Conservation (phyloP, 2,113 vertebrate genomes). For the Eretmochelys imbricata region DNA sequence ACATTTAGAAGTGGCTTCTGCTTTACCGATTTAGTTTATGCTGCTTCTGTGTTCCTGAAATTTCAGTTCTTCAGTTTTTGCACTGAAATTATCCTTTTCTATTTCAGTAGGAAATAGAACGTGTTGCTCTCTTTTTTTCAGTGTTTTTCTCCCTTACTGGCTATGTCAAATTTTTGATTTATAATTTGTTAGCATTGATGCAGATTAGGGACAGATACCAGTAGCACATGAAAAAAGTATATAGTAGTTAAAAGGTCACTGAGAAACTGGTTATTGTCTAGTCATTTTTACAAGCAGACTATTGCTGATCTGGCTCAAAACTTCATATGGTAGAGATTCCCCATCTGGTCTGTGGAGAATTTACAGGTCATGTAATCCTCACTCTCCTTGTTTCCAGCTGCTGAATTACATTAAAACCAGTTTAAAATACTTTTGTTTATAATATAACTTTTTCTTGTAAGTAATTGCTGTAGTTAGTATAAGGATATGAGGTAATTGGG, state of each 20-base stretch:
- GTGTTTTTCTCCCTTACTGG: fast-evolving
- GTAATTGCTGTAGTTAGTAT: neutral
- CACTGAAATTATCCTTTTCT: fast-evolving
- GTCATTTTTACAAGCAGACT: neutral
- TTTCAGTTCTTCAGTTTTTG: neutral
- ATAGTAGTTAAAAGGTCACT: neutral
- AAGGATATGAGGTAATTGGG: neutral
- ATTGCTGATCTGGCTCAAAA: neutral
- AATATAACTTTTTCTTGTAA: neutral
- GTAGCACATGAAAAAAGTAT: neutral
- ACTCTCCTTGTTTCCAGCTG: neutral
- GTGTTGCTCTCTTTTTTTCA: neutral
- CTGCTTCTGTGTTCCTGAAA: fast-evolving
- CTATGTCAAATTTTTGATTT: neutral
- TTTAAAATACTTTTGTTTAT: neutral
- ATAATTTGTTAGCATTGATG: fast-evolving
- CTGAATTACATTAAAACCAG: neutral
- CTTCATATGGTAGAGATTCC: neutral
- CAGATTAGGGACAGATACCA: fast-evolving
- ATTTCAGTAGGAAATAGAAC: fast-evolving
- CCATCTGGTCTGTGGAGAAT: neutral
- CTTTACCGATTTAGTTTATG: fast-evolving
- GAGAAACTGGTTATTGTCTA: neutral
- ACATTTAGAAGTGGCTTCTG: fast-evolving
- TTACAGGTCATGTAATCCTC: neutral